A percentile compares a stretch with the other conserved stretches of the same genome.
Evolutionary conservation across 2,797 vertebrate genomes (phyloP).

Genomic region (Eupleurogrammus muticus): DNA sequence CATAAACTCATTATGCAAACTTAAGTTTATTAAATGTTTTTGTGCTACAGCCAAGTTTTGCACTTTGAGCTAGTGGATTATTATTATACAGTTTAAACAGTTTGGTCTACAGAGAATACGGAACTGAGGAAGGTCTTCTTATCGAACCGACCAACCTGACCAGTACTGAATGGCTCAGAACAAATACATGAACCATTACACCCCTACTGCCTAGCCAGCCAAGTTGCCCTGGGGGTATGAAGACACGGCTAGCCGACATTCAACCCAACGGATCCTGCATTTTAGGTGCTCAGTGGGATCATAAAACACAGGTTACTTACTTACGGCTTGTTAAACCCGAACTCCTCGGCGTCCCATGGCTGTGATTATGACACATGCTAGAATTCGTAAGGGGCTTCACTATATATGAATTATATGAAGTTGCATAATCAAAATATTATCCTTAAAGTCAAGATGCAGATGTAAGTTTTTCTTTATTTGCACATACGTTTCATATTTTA

Average conservation of each 20-base stretch:
- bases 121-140: too few species aligned
- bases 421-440: conserved; percentile 2
- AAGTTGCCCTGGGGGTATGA: conserved; percentile 67
- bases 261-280: conserved; percentile 56
- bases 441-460: neutral
- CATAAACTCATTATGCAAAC: too few species aligned
- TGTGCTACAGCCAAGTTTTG: too few species aligned
- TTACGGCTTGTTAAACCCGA: conserved; percentile 57
- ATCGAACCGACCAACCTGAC: too few species aligned
- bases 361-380: conserved; percentile 1
- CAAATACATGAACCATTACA: too few species aligned
- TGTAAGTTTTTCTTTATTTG: conserved; percentile 7
- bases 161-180: too few species aligned
- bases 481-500: conserved; percentile 47
- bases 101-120: too few species aligned
- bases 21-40: too few species aligned
- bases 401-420: neutral
- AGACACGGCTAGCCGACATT: conserved; percentile 57
- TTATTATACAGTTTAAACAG: too few species aligned
- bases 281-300: conserved; percentile 31
- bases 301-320: conserved; percentile 42
- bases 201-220: neutral
- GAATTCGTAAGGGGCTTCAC: conserved; percentile 15
- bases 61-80: too few species aligned
- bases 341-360: conserved; percentile 35